Evolutionary conservation across 2,797 vertebrate species (phyloP).

Genomic region (Sylvilagus floridanus): DNA sequence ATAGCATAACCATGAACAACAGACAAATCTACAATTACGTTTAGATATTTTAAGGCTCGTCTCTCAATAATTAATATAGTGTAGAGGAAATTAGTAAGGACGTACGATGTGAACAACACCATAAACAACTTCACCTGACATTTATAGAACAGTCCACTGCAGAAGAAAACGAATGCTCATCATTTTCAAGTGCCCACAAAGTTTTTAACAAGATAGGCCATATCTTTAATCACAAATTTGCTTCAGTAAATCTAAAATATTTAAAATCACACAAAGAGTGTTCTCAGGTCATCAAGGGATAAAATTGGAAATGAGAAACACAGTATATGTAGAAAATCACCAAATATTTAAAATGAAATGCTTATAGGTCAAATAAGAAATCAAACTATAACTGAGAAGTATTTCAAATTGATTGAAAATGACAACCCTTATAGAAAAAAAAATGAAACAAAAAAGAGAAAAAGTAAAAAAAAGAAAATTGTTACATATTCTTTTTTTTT

Average conservation of each 20-base stretch:
- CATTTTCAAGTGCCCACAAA: background rate
- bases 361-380: background rate
- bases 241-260: background rate
- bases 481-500: too few species aligned
- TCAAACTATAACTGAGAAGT: background rate
- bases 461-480: too few species aligned
- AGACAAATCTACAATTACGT: background rate
- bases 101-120: background rate
- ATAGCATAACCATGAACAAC: background rate
- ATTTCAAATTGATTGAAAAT: background rate
- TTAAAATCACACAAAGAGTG: background rate
- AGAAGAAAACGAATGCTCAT: background rate
- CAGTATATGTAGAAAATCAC: background rate
- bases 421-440: background rate
- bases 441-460: too few species aligned
- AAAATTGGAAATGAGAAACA: constrained; percentile 11
- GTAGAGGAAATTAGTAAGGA: background rate
- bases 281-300: background rate
- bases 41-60: background rate
- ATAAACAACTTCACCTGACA: background rate
- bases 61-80: background rate
- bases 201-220: background rate
- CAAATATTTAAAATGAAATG: background rate
- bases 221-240: background rate
- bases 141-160: background rate